Evolutionary conservation across 1,140 invertebrate genomes (phyloP).

Genomic region (Drosophila yakuba): DNA sequence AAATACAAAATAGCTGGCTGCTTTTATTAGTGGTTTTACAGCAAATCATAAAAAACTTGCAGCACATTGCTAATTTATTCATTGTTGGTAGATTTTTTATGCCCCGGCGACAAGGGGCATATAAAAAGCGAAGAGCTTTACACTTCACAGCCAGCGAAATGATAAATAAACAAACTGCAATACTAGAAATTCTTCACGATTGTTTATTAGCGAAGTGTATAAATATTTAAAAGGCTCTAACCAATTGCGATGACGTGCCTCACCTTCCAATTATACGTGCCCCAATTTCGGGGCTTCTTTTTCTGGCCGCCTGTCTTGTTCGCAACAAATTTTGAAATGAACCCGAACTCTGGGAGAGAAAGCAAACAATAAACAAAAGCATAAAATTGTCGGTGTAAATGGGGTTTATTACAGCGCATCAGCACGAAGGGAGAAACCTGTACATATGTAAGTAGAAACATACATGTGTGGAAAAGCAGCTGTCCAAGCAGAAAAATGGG

Average conservation of each 20-base stretch:
- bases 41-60: conserved; percentile 50
- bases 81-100: conserved; percentile 57
- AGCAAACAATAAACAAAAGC: conserved; percentile 56
- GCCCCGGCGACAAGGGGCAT: conserved; percentile 4
- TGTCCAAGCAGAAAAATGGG: conserved; percentile 35
- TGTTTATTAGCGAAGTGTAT: conserved; percentile 18
- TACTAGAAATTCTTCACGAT: conserved; percentile 5
- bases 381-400: conserved; percentile 67
- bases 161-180: conserved; percentile 11
- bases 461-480: conserved; percentile 38
- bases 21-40: conserved; percentile 26
- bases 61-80: conserved; percentile 72
- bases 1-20: conserved; percentile 9
- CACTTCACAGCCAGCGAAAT: conserved; percentile 11
- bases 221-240: conserved; percentile 46
- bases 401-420: conserved; percentile 68
- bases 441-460: background rate
- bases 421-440: conserved; percentile 20
- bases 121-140: conserved; percentile 17
- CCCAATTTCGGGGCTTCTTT: conserved; percentile 25
- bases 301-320: background rate
- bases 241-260: conserved; percentile 53
- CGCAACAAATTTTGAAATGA: conserved; percentile 74
- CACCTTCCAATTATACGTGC: conserved; percentile 49
- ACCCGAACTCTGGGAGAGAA: conserved; percentile 52